These are phyloP conservation scores for Tanypteryx hageni DNA, from an alignment of 2,888 invertebrate species.

Conservation along the genomic window DNA sequence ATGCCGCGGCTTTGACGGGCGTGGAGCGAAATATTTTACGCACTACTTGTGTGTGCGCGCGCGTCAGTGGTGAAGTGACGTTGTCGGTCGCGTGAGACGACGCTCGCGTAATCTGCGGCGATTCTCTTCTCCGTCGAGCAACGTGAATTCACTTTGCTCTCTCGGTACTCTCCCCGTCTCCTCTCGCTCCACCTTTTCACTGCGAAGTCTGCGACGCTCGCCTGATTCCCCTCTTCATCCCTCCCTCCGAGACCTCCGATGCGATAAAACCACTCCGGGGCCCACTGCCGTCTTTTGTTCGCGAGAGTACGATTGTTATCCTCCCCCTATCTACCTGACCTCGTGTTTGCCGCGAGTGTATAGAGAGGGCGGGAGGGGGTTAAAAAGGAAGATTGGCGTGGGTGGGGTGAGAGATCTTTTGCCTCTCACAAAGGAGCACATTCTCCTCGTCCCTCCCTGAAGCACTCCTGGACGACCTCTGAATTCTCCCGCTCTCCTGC, in stretches of 20 bases:
- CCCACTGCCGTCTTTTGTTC: constrained; percentile 48
- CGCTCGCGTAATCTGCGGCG: neutral
- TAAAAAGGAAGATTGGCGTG: neutral
- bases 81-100: too few relatives aligned
- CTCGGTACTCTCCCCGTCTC: neutral
- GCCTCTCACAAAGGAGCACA: neutral
- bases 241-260: neutral
- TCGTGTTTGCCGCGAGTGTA: constrained; percentile 34
- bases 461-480: constrained; percentile 25
- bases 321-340: constrained; percentile 31
- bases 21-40: neutral
- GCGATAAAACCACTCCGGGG: neutral
- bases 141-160: neutral
- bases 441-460: neutral
- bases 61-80: too few relatives aligned
- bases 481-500: neutral
- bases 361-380: neutral
- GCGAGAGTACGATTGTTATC: constrained; percentile 55
- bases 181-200: neutral
- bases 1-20: neutral
- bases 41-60: too few relatives aligned
- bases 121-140: neutral
- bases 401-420: neutral
- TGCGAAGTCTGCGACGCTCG: neutral
- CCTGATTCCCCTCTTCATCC: neutral